Evolutionary conservation across 2,113 vertebrate genomes (phyloP), one percentile per base, ranked within the genome.

Genomic region (Ornithorhynchus anatinus): DNA sequence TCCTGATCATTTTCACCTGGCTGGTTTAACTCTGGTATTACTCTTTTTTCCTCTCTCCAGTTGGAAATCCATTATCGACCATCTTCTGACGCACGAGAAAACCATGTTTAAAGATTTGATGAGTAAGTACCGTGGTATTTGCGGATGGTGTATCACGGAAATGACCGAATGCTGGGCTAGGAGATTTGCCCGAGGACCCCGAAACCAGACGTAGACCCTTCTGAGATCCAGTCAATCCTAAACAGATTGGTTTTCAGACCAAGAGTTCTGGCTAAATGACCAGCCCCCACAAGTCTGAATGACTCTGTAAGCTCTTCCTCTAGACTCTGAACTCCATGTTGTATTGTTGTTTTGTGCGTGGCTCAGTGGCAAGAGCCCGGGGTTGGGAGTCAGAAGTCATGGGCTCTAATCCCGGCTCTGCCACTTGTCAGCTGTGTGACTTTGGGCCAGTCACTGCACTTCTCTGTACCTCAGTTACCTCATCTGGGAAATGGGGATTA

Each of bases 41-140:
- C 20, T 62, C 23, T 86, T 83, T 59, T 84, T 0, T 66, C 13
- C 72, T 31, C 52, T 81, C 57, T 77, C 38, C 78, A 99, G 97
- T 27, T 99, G 98, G 98, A 97, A 94, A 85, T 93, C 96, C 79
- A 96, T 98, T 71, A 92, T 96, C 77, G 98, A 99, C 78, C 98
- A 99, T 79, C 94, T 99, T 53, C 91, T 99, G 82, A 99, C 98
- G 56, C 98, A 99, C 1, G 98, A 99, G 89, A 99, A 97, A 92
- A 97, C 98, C 7, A 97, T 97, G 96, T 99, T 99, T 84, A 99
- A 99, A 92, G 98, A 99, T 85, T 82, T 99, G 65, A 97, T 99
- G 96, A 96, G 98, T 99, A 85, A 96, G 98, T 96, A 80, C 27
- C 16, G 1, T 35, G 32, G 59, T 66, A 33, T 27, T 58, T 68